Percentiles rank a stretch among this genome's conserved stretches.
Evolutionary conservation across 2,797 vertebrate genomes (phyloP).

Genomic region (Rhabdophis nuchalis): DNA sequence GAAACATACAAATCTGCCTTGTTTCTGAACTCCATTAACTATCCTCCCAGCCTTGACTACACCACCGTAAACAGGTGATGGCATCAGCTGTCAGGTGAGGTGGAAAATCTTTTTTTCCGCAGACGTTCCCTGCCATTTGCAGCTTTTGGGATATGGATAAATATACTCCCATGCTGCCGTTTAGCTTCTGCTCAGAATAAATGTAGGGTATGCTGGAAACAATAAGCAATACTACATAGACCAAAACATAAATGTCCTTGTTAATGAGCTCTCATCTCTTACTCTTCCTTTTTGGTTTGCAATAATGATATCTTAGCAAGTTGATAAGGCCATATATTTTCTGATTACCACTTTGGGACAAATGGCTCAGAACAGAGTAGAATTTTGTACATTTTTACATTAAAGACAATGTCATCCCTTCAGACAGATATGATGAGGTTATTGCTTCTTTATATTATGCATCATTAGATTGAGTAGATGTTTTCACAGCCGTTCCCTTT

Average conservation of each 20-base stretch:
- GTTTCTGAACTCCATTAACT: neutral
- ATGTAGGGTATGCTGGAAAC: slow-evolving; percentile 52
- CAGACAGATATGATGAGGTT: slow-evolving; percentile 60
- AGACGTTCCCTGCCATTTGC: neutral
- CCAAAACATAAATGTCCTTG: slow-evolving; percentile 47
- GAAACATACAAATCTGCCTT: neutral
- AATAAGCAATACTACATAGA: slow-evolving; percentile 53
- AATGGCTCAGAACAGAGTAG: slow-evolving; percentile 62
- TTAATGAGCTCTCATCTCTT: slow-evolving; percentile 47
- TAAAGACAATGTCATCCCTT: slow-evolving; percentile 65
- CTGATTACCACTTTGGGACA: slow-evolving; percentile 57
- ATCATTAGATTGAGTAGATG: slow-evolving; percentile 73
- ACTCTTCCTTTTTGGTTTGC: slow-evolving; percentile 36
- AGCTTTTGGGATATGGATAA: neutral
- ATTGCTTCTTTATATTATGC: slow-evolving; percentile 71
- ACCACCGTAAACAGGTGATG: neutral
- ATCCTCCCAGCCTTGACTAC: neutral
- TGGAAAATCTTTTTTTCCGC: neutral
- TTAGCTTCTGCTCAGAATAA: slow-evolving; percentile 21
- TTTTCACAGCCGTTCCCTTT: slow-evolving; percentile 76
- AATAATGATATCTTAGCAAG: slow-evolving; percentile 55
- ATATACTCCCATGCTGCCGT: neutral
- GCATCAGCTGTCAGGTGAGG: neutral
- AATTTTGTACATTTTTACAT: slow-evolving; percentile 62
- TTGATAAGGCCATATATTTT: slow-evolving; percentile 30